Evolutionary conservation across 2,797 vertebrate genomes (phyloP), one percentile per base, ranked within the genome.

Genomic region (Salmo trutta): DNA sequence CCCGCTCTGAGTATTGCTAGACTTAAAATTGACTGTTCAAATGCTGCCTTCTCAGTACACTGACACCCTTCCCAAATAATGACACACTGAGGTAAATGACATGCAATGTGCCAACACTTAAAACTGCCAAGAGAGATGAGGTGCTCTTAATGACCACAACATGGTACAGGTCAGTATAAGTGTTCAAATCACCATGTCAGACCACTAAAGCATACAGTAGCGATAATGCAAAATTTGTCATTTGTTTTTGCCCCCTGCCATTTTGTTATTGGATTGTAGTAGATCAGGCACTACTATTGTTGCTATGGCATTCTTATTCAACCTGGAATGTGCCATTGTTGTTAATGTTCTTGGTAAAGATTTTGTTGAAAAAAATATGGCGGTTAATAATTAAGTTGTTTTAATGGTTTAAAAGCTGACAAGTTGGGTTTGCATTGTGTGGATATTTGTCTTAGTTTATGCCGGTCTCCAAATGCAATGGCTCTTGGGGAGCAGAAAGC

Each of bases 391-490:
- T 79, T 10, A 59, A 73, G 29, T 74, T 36, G 41, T 41, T 47
- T 47, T 47, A 47, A 47, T 10, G 41, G 41, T 47, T 14, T 47
- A 47, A 14, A 47, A 47, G 41, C 41, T 47, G 41, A 10, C 10
- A 0, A 79, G 81, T 83, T 78, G 62, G 80, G 77, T 83, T 79
- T 78, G 81, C 82, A 67, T 74, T 16, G 52, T 76, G 21, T 82
- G 75, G 74, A 76, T 81, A 80, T 76, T 82, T 87, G 84, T 79
- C 77, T 88, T 80, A 52, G 66, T 80, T 67, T 36, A 81, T 73
- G 73, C 80, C 79, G 17, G 21, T 47, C 41, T 47, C 41, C 41
- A 82, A 83, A 73, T 79, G 41, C 53, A 75, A 79, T 29, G 24
- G 76, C 76, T 76, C 80, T 56, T 73, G 19, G 70, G 54, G 82